A percentile compares a stretch with the other conserved stretches of the same genome.
phyloP scores from a whole-genome alignment of 1,140 invertebrate genomes.

The Rhyzopertha dominica region DNA sequence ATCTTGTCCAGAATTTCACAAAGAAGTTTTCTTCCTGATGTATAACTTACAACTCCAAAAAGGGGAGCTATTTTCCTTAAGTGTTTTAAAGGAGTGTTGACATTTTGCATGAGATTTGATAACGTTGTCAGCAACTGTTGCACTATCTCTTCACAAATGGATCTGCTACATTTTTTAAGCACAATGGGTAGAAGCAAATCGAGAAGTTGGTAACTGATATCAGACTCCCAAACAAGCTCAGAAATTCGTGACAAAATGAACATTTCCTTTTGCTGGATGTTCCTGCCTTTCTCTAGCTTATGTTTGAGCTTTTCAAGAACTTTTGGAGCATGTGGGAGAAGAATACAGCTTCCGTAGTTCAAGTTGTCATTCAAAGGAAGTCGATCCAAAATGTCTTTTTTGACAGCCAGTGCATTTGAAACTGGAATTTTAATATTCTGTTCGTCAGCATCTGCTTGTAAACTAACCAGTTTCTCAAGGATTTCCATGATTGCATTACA shows the following conservation, averaged over 20 bases:
- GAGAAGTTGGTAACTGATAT: constrained; percentile 63
- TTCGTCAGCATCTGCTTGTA: constrained; percentile 55
- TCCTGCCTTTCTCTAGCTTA: constrained; percentile 55
- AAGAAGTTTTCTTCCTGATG: constrained; percentile 60
- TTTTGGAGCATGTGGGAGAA: constrained; percentile 66
- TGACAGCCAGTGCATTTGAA: constrained; percentile 37
- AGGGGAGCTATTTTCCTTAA: constrained; percentile 60
- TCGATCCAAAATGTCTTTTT: constrained; percentile 27
- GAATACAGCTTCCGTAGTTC: constrained; percentile 68
- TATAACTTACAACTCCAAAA: constrained; percentile 55
- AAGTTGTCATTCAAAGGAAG: constrained; percentile 46
- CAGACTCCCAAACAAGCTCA: constrained; percentile 60
- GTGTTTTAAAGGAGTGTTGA: constrained; percentile 60
- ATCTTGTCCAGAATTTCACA: constrained; percentile 55
- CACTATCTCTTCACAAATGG: constrained; percentile 54
- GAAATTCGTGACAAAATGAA: constrained; percentile 75
- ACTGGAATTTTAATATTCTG: constrained; percentile 40
- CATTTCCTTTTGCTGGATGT: constrained; percentile 64
- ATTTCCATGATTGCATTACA: constrained; percentile 69
- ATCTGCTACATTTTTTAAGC: constrained; percentile 52
- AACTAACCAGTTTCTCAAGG: constrained; percentile 70
- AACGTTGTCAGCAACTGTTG: constrained; percentile 65
- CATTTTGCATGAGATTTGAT: constrained; percentile 65
- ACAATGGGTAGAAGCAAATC: constrained; percentile 70
- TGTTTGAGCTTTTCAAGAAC: constrained; percentile 68